A percentile compares a stretch with the other conserved stretches of the same genome.
Evolutionary conservation across 1,140 invertebrate species (phyloP).

Genomic region (Diabrotica virgifera): DNA sequence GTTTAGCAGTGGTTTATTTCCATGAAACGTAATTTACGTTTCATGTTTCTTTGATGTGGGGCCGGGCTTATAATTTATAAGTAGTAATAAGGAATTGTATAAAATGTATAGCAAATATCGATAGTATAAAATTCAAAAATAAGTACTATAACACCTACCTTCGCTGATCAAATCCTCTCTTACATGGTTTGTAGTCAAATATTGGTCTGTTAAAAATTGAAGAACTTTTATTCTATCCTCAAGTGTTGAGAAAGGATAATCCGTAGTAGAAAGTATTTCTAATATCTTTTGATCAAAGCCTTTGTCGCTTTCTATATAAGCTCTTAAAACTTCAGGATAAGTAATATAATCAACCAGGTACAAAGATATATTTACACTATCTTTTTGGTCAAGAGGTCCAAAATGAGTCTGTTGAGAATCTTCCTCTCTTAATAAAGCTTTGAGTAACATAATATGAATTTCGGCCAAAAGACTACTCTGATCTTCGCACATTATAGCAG

Average conservation of each 20-base stretch:
- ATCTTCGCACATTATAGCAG: slow-evolving; percentile 86
- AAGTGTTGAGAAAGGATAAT: slow-evolving; percentile 86
- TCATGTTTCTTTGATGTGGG: no score
- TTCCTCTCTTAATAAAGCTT: slow-evolving; percentile 89
- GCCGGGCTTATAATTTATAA: no score
- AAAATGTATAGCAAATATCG: background rate
- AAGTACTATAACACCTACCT: slow-evolving; percentile 56
- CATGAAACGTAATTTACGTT: no score
- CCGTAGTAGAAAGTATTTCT: slow-evolving; percentile 67
- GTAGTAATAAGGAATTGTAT: background rate
- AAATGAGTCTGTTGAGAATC: slow-evolving; percentile 93
- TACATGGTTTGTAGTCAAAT: slow-evolving; percentile 89
- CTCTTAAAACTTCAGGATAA: slow-evolving; percentile 87
- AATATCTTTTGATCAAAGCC: slow-evolving; percentile 71
- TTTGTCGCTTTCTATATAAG: slow-evolving; percentile 86
- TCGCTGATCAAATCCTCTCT: slow-evolving; percentile 91
- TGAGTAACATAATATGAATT: slow-evolving; percentile 88
- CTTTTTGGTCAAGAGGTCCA: slow-evolving; percentile 93
- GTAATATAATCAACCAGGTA: slow-evolving; percentile 92
- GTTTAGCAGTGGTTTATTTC: no score
- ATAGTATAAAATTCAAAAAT: background rate
- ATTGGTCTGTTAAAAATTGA: slow-evolving; percentile 89
- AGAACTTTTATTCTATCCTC: slow-evolving; percentile 83
- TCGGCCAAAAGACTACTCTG: slow-evolving; percentile 87
- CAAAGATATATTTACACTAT: slow-evolving; percentile 89